Evolutionary conservation across 1,140 invertebrate genomes (phyloP).

Genomic region (Papilio glaucus): DNA sequence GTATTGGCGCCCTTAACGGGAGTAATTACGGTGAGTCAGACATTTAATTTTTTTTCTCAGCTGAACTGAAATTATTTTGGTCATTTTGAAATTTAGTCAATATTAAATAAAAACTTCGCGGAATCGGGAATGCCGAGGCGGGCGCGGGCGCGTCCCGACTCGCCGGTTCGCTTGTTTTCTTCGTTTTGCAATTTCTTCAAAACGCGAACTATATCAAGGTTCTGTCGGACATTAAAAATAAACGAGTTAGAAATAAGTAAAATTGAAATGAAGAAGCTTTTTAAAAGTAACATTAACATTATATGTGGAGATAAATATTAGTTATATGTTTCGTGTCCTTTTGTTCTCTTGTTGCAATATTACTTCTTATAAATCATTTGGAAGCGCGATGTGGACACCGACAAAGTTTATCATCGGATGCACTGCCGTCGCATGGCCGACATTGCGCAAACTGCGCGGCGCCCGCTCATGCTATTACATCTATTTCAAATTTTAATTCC

Average conservation of each 20-base stretch:
- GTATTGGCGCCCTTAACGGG: conserved; percentile 62
- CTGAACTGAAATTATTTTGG: conserved; percentile 34
- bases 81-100: conserved; percentile 42
- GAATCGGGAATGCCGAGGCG: conserved; percentile 60
- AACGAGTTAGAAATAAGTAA: conserved; percentile 2
- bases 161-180: conserved; percentile 62
- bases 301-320: background rate
- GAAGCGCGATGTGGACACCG: conserved; percentile 50
- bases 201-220: conserved; percentile 49
- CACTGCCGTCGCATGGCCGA: conserved; percentile 56
- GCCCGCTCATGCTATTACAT: conserved; percentile 15
- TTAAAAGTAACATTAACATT: background rate
- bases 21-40: conserved; percentile 68
- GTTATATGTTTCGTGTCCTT: background rate
- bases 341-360: background rate
- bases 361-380: conserved; percentile 24
- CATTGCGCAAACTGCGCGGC: conserved; percentile 69
- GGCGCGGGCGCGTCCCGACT: conserved; percentile 57
- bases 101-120: conserved; percentile 51
- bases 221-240: conserved; percentile 36
- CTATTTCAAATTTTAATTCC: conserved; percentile 40
- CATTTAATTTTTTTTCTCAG: conserved; percentile 41
- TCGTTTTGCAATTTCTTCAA: conserved; percentile 76
- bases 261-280: background rate
- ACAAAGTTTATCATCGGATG: conserved; percentile 83